These are phyloP conservation scores for Apomyelois bistriatella DNA, from an alignment of 2,888 invertebrate species.

Conservation along the genomic window DNA sequence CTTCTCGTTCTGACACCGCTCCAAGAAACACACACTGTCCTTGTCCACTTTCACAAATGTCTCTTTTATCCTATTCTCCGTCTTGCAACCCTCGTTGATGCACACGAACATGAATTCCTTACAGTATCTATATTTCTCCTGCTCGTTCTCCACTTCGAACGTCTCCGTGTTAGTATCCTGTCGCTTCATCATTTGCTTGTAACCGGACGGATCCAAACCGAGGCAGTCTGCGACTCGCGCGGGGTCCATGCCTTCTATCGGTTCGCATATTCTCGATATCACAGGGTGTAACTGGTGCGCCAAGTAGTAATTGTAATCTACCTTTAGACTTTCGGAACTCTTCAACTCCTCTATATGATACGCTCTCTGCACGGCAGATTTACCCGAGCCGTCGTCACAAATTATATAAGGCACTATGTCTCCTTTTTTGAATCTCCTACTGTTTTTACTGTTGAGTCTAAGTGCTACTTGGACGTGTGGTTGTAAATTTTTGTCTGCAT, in stretches of 20 bases:
- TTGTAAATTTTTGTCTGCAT: slow-evolving; percentile 88
- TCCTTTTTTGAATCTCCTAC: slow-evolving; percentile 92
- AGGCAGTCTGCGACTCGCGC: slow-evolving; percentile 94
- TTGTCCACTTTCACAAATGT: slow-evolving; percentile 65
- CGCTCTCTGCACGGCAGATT: slow-evolving; percentile 92
- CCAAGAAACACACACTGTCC: slow-evolving; percentile 79
- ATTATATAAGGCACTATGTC: slow-evolving; percentile 98
- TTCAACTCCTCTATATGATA: slow-evolving; percentile 96
- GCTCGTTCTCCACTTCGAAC: slow-evolving; percentile 71
- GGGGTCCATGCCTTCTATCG: slow-evolving; percentile 95
- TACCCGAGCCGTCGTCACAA: slow-evolving; percentile 92
- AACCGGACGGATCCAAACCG: slow-evolving; percentile 83
- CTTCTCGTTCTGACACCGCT: slow-evolving; percentile 85
- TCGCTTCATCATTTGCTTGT: slow-evolving; percentile 64
- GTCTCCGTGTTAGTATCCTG: slow-evolving; percentile 65
- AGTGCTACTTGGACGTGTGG: slow-evolving; percentile 94
- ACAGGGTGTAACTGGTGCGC: slow-evolving; percentile 98
- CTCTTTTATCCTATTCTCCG: slow-evolving; percentile 74
- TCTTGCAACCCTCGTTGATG: slow-evolving; percentile 77
- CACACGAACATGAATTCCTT: slow-evolving; percentile 85
- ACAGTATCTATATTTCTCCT: slow-evolving; percentile 79
- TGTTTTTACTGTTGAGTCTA: slow-evolving; percentile 89
- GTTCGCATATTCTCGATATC: slow-evolving; percentile 95
- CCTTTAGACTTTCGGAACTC: slow-evolving; percentile 82
- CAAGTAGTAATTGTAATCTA: slow-evolving; percentile 95